Conservation (phyloP, 2,888 invertebrate species). For the Cotesia congregata region DNA sequence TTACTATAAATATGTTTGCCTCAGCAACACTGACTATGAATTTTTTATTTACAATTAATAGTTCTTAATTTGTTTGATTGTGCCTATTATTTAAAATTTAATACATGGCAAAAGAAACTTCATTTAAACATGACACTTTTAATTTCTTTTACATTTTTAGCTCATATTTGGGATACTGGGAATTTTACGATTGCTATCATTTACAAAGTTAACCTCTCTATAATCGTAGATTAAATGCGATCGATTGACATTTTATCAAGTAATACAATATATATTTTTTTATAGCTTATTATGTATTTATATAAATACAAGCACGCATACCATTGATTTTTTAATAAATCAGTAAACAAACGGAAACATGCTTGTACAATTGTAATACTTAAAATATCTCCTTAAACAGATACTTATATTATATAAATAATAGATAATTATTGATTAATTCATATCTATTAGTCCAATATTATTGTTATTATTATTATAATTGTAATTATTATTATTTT, state of each 20-base stretch:
- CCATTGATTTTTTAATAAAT: neutral
- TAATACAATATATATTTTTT: neutral
- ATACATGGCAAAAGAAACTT: no score
- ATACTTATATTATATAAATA: slow-evolving; percentile 49
- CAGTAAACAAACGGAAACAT: neutral
- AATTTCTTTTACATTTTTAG: neutral
- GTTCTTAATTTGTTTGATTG: no score
- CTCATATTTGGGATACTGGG: neutral
- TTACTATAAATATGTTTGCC: no score
- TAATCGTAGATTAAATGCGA: neutral
- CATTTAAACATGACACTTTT: neutral
- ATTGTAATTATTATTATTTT: neutral
- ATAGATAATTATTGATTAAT: slow-evolving; percentile 46
- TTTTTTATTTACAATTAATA: no score
- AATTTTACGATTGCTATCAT: slow-evolving; percentile 8
- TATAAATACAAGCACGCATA: neutral
- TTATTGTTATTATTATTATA: neutral
- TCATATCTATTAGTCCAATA: slow-evolving; percentile 46
- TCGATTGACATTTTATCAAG: neutral
- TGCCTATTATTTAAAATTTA: no score
- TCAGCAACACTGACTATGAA: no score
- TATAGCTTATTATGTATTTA: neutral
- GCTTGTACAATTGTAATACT: slow-evolving; percentile 14
- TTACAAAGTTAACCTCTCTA: neutral
- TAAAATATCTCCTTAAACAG: slow-evolving; percentile 49